phyloP scores from a whole-genome alignment of 2,797 vertebrate genomes.

The Meda fulgida region DNA sequence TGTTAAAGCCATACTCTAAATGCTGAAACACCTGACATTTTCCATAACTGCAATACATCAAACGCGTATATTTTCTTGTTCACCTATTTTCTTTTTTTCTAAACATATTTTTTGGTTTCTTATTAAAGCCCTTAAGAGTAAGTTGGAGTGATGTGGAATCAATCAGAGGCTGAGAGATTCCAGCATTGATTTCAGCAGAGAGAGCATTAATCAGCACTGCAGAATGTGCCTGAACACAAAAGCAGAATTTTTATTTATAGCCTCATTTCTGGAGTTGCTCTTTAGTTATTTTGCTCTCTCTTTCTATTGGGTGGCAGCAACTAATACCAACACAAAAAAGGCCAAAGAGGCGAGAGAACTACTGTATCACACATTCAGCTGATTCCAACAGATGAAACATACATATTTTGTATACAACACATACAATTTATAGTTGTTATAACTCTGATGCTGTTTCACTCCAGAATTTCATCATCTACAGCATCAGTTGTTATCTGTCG shows the following conservation, averaged over 20 bases:
- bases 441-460: not conserved
- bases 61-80: constrained; percentile 14
- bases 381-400: constrained; percentile 5
- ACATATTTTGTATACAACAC: not conserved
- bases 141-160: constrained; percentile 73
- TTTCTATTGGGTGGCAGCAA: constrained; percentile 51
- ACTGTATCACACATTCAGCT: not conserved
- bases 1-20: not conserved
- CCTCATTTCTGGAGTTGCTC: constrained; percentile 75
- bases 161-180: constrained; percentile 78
- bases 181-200: constrained; percentile 79
- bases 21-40: not conserved
- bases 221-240: constrained; percentile 80
- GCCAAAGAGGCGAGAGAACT: not conserved
- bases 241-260: constrained; percentile 85
- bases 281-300: constrained; percentile 51
- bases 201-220: constrained; percentile 79
- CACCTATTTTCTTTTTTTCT: not conserved
- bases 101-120: constrained; percentile 68
- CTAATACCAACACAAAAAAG: constrained; percentile 65
- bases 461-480: not conserved
- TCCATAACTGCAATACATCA: not conserved
- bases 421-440: not conserved
- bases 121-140: constrained; percentile 73
- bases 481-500: not conserved